Evolutionary conservation across 2,797 vertebrate species (phyloP).

Genomic region (Trachurus trachurus): DNA sequence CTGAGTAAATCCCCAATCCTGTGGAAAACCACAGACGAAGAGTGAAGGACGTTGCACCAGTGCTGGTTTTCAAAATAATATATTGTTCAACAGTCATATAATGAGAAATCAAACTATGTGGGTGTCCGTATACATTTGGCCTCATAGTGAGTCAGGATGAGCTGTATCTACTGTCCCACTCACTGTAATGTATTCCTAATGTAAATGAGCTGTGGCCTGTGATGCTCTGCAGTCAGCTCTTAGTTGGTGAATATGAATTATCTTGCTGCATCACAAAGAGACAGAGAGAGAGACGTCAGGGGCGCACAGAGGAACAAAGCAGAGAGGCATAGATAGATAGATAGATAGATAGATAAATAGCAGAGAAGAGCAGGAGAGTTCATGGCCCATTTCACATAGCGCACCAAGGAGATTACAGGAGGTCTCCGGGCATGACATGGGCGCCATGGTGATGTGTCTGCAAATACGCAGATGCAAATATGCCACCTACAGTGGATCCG

Average conservation of each 20-base stretch:
- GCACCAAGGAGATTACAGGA: slow-evolving; percentile 52
- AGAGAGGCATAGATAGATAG: background rate
- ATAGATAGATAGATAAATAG: no score
- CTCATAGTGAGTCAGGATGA: slow-evolving; percentile 17
- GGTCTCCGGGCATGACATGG: slow-evolving; percentile 48
- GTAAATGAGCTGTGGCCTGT: slow-evolving; percentile 58
- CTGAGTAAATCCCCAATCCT: background rate
- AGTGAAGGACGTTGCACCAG: background rate
- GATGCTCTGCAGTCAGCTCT: slow-evolving; percentile 64
- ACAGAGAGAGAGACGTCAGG: slow-evolving; percentile 5
- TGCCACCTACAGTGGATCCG: slow-evolving; percentile 35
- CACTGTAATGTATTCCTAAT: slow-evolving; percentile 40
- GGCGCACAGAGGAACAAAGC: slow-evolving; percentile 8
- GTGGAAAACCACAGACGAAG: slow-evolving; percentile 8
- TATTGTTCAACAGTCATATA: background rate
- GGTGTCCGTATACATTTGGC: slow-evolving; percentile 12
- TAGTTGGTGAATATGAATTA: slow-evolving; percentile 54
- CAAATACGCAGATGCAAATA: slow-evolving; percentile 59
- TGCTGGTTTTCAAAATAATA: slow-evolving; percentile 5
- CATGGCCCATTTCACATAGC: slow-evolving; percentile 54
- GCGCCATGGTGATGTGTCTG: slow-evolving; percentile 29
- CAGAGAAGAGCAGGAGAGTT: slow-evolving; percentile 22
- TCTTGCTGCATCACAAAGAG: slow-evolving; percentile 43
- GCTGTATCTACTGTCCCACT: slow-evolving; percentile 33
- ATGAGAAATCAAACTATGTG: background rate